These are phyloP conservation scores for Flexamia atlantica DNA, from an alignment of 2,888 invertebrate species.

Conservation along the genomic window DNA sequence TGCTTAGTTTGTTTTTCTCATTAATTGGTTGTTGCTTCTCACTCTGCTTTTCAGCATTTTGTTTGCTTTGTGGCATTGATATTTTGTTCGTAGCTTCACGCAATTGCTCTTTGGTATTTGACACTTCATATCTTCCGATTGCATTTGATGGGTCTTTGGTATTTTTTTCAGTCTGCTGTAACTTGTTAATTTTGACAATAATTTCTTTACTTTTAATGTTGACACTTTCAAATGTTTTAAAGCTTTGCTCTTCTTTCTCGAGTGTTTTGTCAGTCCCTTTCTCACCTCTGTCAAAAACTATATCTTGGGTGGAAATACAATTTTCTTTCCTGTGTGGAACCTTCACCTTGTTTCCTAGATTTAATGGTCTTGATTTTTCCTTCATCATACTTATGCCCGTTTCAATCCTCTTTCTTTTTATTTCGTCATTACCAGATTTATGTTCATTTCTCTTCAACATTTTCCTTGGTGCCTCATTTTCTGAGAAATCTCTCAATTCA, in stretches of 20 bases:
- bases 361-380: not conserved
- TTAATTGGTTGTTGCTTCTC: not conserved
- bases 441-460: not conserved
- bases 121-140: not conserved
- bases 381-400: not conserved
- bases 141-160: not conserved
- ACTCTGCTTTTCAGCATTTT: too few relatives aligned
- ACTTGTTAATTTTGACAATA: not conserved
- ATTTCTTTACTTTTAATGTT: not conserved
- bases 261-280: not conserved
- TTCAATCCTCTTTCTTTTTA: not conserved
- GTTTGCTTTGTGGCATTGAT: not conserved
- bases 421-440: not conserved
- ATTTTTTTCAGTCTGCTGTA: not conserved
- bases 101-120: not conserved
- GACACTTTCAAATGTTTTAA: not conserved
- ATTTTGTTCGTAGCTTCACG: not conserved
- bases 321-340: not conserved
- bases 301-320: not conserved
- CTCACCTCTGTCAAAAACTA: not conserved
- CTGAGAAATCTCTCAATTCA: not conserved
- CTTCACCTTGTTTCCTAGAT: not conserved
- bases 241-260: too few relatives aligned
- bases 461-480: not conserved
- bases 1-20: not conserved